phyloP scores from a whole-genome alignment of 2,888 invertebrate species.

The Ctena decussata region DNA sequence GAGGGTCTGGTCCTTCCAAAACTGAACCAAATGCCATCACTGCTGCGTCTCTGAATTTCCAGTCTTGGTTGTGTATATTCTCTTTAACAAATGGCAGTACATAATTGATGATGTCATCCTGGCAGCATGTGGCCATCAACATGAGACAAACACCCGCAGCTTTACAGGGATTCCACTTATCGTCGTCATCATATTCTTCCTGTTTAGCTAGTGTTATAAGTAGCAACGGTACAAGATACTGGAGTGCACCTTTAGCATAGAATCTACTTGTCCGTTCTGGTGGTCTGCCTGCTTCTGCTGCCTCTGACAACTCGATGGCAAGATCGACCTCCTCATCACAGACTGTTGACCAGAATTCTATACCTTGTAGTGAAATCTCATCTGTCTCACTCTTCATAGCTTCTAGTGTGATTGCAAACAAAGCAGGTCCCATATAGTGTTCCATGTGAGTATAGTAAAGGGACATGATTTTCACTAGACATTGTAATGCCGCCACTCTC shows the following conservation, averaged over 20 bases:
- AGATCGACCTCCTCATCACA: conserved; percentile 99
- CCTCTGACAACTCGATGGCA: conserved; percentile 95
- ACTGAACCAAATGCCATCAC: conserved; percentile 99
- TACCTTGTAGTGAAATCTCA: conserved; percentile 98
- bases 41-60: conserved; percentile 96
- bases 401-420: conserved; percentile 99
- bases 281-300: conserved; percentile 97
- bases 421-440: conserved; percentile 98
- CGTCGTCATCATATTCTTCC: conserved; percentile 97
- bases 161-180: conserved; percentile 99
- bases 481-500: conserved; percentile 98
- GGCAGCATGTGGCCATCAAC: conserved; percentile 98
- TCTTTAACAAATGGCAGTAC: conserved; percentile 98
- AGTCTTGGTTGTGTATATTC: conserved; percentile 97
- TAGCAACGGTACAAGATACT: conserved; percentile 97
- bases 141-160: conserved; percentile 99
- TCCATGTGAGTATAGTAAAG: conserved; percentile 99
- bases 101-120: conserved; percentile 98
- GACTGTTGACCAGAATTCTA: conserved; percentile 99
- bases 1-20: conserved; percentile 95
- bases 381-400: conserved; percentile 99
- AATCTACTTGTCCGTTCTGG: conserved; percentile 97
- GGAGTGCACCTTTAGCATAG: conserved; percentile 99
- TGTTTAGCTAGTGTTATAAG: conserved; percentile 98
- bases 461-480: conserved; percentile 99